Evolutionary conservation across 1,140 invertebrate species (phyloP).

Genomic region (Limonius californicus): DNA sequence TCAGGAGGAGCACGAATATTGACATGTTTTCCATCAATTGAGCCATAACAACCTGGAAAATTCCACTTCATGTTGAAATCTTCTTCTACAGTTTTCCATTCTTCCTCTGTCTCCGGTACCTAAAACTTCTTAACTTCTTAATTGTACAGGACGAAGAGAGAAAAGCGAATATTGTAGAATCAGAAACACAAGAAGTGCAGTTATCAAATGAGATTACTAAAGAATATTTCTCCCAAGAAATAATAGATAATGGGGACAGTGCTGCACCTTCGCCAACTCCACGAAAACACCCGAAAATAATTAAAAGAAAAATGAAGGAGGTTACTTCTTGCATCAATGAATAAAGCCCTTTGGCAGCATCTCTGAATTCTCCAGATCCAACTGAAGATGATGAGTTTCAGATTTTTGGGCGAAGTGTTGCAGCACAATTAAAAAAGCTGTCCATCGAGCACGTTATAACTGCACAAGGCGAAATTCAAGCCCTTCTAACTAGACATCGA

Average conservation of each 20-base stretch:
- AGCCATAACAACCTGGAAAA: constrained; percentile 48
- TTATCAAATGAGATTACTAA: not conserved
- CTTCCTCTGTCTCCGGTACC: not conserved
- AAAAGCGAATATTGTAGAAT: not conserved
- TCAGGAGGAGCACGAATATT: constrained; percentile 34
- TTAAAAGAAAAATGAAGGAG: not conserved
- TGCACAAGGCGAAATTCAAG: not conserved
- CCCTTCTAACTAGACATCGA: not conserved
- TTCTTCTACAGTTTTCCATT: constrained; percentile 3
- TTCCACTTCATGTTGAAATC: constrained; percentile 34
- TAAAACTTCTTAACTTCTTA: not conserved
- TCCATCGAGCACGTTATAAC: not conserved
- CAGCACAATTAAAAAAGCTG: constrained; percentile 1
- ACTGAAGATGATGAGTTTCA: constrained; percentile 7
- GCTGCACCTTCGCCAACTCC: not conserved
- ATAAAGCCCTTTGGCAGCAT: not conserved
- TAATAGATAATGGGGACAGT: not conserved
- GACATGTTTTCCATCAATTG: constrained; percentile 46
- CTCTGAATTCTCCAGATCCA: not conserved
- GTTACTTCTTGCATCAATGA: not conserved
- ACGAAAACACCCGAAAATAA: not conserved
- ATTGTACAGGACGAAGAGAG: not conserved
- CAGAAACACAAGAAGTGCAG: not conserved
- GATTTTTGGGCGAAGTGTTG: constrained; percentile 7
- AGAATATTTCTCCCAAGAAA: no score